Base-by-base conservation (phyloP, 2,113 vertebrate genomes). In the Glareola pratincola region DNA sequence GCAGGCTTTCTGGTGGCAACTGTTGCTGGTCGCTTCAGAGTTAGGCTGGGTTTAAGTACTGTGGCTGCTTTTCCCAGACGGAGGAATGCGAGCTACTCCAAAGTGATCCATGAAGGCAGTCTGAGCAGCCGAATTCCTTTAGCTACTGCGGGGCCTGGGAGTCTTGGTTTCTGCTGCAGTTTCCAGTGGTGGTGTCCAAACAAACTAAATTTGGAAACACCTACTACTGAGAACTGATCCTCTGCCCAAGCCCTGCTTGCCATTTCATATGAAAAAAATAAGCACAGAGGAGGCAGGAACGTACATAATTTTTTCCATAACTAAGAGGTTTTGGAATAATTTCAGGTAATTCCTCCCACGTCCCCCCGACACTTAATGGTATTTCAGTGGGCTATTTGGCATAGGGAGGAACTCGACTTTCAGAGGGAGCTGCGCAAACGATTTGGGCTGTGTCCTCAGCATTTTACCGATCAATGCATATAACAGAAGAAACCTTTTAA, bases 401-500 rank as follows among this genome's bases (percentile, higher is more conserved):
- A 63, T 3, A 4, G 68, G 22, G n/a, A 92, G 56, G 77, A 74
- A n/a, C 48, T 48, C 72, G 6, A 5, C 6, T 14, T 29, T 39
- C 54, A 18, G 30, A 59, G 43, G 56, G 66, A 73, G 74, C 47
- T 24, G 45, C 6, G 1, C 14, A 6, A 51, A 67, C 5, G 23
- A 24, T 88, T 89, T 76, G 89, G 73, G 72, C 79, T 54, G 6
- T 29, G 53, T 8, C 64, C 41, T 48, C 66, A 34, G 22, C 27
- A 6, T 53, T 91, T 41, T 24, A 45, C 16, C 12, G 2, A 24
- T 36, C 71, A 3, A 68, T 2, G 5, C 6, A 0, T 7, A 0
- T 5, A 47, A 45, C 66, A 85, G 85, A 45, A 83, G 90, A 53
- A 63, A 71, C 45, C 13, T 56, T 34, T 88, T 26, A 60, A 43